These are phyloP conservation scores for Eupithecia tripunctaria DNA, from an alignment of 2,888 invertebrate species.

Conservation along the genomic window DNA sequence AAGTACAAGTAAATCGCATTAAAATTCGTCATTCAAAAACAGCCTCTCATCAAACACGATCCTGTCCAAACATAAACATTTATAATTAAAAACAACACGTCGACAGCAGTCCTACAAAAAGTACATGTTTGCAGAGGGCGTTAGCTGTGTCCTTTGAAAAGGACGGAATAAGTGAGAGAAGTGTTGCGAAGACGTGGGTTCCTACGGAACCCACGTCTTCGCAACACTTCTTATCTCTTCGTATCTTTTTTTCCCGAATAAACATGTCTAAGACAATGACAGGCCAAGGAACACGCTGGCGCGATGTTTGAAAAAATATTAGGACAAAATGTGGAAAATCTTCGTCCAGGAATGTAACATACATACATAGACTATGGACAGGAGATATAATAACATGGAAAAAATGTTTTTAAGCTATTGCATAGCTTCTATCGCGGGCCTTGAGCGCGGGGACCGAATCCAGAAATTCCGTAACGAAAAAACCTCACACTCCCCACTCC, in stretches of 20 bases:
- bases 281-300: not conserved
- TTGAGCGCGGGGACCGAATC: no score
- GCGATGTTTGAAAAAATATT: not conserved
- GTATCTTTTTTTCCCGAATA: not conserved
- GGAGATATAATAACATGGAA: not conserved
- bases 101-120: conserved; percentile 25
- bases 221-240: no score
- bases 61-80: conserved; percentile 41
- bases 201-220: no score
- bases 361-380: no score
- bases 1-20: conserved; percentile 39
- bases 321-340: not conserved
- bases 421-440: no score
- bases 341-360: not conserved
- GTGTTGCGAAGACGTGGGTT: conserved; percentile 17
- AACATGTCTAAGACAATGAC: not conserved
- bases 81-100: conserved; percentile 47
- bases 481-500: no score
- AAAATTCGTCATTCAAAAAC: conserved; percentile 28
- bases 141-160: conserved; percentile 38
- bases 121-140: conserved; percentile 37
- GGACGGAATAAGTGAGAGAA: conserved; percentile 3
- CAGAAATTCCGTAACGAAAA: no score
- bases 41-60: conserved; percentile 29
- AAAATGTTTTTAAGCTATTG: no score